Percentiles rank a stretch among this genome's conserved stretches.
These are phyloP conservation scores for Neogale vison DNA, from an alignment of 2,113 vertebrate genomes.

Conservation along the genomic window DNA sequence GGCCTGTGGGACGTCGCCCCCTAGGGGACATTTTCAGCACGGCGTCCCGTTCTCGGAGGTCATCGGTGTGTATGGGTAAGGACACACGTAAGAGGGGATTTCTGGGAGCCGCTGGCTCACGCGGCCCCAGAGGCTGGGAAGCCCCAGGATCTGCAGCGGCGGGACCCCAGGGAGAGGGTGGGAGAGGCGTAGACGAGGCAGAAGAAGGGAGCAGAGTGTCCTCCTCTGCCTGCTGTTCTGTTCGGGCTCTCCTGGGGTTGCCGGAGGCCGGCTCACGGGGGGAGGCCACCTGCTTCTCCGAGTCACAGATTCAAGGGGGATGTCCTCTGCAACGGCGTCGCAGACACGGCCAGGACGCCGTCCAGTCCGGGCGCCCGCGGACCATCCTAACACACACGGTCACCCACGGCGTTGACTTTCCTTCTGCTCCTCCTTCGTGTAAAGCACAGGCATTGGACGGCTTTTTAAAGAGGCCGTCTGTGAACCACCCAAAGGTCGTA, in stretches of 20 bases:
- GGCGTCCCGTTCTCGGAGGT: accelerated
- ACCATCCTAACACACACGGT: accelerated
- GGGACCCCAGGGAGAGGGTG: accelerated
- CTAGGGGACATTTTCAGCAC: neutral
- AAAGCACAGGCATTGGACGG: neutral
- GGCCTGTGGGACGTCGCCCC: neutral
- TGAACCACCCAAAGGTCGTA: neutral
- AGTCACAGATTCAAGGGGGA: no score
- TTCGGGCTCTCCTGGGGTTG: no score
- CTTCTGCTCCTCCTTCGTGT: neutral
- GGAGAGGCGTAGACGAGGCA: neutral
- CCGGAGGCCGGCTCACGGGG: accelerated
- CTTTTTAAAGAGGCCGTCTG: neutral
- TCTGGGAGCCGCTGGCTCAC: neutral
- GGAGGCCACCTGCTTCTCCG: accelerated
- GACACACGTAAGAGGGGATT: accelerated
- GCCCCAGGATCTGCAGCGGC: accelerated
- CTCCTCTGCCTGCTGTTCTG: neutral
- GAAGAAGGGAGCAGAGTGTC: accelerated
- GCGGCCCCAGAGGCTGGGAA: neutral
- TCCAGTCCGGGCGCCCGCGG: accelerated
- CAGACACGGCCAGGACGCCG: neutral
- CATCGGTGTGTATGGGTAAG: accelerated
- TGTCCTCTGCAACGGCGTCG: accelerated
- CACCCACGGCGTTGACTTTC: neutral